phyloP scores from a whole-genome alignment of 2,888 invertebrate genomes.

The Slavum lentiscoides region DNA sequence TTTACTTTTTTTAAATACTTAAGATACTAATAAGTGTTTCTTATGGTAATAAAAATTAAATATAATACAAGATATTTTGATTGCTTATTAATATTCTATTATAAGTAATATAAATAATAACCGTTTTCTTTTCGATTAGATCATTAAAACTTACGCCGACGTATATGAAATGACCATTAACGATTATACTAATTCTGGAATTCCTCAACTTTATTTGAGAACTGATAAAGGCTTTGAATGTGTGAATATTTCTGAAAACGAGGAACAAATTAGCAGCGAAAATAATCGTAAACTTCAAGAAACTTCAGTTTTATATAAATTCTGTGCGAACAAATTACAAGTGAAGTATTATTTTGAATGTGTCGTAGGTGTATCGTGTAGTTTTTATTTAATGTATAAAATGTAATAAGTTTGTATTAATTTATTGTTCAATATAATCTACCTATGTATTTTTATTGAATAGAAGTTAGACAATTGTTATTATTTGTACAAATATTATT shows the following conservation, averaged over 20 bases:
- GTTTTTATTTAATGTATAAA: background rate
- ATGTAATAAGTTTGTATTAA: background rate
- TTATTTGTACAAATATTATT: background rate
- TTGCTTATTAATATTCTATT: background rate
- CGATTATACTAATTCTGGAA: constrained; percentile 30
- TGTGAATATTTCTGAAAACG: constrained; percentile 20
- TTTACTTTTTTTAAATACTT: too few species aligned
- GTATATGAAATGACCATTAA: constrained; percentile 28
- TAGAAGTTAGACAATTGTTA: background rate
- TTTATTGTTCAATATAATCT: background rate
- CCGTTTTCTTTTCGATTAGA: constrained; percentile 8
- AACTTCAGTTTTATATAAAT: constrained; percentile 34
- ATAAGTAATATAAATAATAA: background rate
- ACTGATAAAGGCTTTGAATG: constrained; percentile 36
- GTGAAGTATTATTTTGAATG: constrained; percentile 8
- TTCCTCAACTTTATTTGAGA: constrained; percentile 36
- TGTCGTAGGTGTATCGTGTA: background rate
- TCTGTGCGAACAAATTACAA: constrained; percentile 39
- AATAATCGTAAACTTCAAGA: background rate
- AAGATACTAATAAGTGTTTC: too few species aligned
- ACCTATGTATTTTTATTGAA: background rate
- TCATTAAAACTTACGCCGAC: constrained; percentile 26
- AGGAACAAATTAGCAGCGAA: background rate
- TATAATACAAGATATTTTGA: background rate
- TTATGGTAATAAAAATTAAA: background rate